phyloP scores from a whole-genome alignment of 2,888 invertebrate species.

The Mactromeris polynyma region DNA sequence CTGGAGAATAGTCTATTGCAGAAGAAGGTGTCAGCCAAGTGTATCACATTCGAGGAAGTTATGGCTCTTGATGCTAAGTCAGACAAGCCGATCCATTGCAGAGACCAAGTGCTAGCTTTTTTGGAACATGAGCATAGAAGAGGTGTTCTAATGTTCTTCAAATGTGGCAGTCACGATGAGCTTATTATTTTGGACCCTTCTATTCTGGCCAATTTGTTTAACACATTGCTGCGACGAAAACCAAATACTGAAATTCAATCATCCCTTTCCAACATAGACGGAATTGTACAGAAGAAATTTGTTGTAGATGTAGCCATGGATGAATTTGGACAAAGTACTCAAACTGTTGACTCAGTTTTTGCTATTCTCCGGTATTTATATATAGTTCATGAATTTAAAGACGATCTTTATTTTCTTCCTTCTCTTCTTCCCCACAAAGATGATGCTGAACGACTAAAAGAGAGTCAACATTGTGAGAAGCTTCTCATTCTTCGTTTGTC shows the following conservation, averaged over 20 bases:
- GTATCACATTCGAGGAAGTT: conserved; percentile 23
- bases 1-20: conserved; percentile 33
- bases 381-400: conserved; percentile 17
- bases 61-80: conserved; percentile 21
- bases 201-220: conserved; percentile 39
- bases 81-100: conserved; percentile 36
- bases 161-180: conserved; percentile 1
- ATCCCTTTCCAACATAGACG: background rate
- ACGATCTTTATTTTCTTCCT: conserved; percentile 9
- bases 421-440: conserved; percentile 17
- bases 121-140: conserved; percentile 49
- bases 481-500: conserved; percentile 17
- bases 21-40: conserved; percentile 2
- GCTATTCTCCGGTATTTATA: background rate
- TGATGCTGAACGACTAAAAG: background rate
- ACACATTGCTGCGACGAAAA: conserved; percentile 11
- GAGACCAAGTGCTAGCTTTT: conserved; percentile 21
- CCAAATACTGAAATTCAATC: background rate
- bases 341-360: background rate
- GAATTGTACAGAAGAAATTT: conserved; percentile 19
- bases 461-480: conserved; percentile 4
- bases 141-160: conserved; percentile 44
- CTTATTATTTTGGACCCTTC: conserved; percentile 47
- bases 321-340: background rate
- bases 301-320: background rate